Evolutionary conservation across 2,797 vertebrate species (phyloP).

Genomic region (Dromococcyx pavoninus): DNA sequence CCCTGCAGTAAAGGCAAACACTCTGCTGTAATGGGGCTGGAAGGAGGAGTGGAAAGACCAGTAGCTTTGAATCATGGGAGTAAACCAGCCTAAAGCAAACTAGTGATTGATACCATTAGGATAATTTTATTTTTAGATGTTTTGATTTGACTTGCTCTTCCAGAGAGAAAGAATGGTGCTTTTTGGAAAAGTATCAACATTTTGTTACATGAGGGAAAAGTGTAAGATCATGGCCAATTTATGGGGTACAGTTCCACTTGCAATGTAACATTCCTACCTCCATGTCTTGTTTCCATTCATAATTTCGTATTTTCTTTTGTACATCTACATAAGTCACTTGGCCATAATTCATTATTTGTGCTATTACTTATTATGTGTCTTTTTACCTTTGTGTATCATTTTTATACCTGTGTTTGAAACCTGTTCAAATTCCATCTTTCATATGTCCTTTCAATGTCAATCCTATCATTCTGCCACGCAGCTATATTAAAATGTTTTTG

Average conservation of each 20-base stretch:
- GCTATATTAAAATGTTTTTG: background rate
- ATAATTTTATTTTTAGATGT: background rate
- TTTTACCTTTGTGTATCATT: background rate
- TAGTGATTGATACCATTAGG: background rate
- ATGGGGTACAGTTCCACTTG: background rate
- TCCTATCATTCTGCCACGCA: background rate
- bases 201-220: background rate
- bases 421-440: background rate
- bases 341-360: background rate
- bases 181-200: background rate
- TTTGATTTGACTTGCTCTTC: background rate
- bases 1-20: no score
- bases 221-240: background rate
- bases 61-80: background rate
- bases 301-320: background rate
- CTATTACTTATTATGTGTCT: background rate
- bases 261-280: background rate
- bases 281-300: background rate
- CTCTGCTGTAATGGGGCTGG: rapidly evolving
- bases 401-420: background rate
- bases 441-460: background rate
- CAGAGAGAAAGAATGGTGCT: background rate
- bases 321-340: background rate
- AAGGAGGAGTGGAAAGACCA: background rate
- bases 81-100: background rate